These are phyloP conservation scores for Corbicula japonica DNA, from an alignment of 2,888 invertebrate species.

Conservation along the genomic window DNA sequence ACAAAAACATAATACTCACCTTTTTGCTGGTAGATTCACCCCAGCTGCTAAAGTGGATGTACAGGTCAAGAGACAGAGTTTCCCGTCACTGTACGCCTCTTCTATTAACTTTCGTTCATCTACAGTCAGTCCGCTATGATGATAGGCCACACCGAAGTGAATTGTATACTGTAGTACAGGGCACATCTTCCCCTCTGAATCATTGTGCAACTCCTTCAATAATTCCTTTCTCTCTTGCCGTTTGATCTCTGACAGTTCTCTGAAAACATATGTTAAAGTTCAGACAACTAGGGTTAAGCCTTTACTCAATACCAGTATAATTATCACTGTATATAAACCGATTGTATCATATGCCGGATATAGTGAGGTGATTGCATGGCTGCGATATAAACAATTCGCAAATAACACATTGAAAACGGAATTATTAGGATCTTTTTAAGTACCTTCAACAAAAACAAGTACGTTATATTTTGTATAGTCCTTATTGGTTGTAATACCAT, in stretches of 20 bases:
- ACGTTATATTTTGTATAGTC: too few relatives aligned
- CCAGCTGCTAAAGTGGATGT: constrained; percentile 99
- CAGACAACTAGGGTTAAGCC: too few relatives aligned
- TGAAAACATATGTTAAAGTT: constrained; percentile 72
- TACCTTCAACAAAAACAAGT: too few relatives aligned
- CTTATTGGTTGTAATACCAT: too few relatives aligned
- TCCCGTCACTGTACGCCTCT: constrained; percentile 92
- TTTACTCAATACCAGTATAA: too few relatives aligned
- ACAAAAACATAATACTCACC: constrained; percentile 85
- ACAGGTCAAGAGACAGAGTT: constrained; percentile 95
- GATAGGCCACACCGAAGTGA: constrained; percentile 95
- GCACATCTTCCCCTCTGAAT: constrained; percentile 90
- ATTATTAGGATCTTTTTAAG: too few relatives aligned
- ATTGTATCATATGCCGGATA: too few relatives aligned
- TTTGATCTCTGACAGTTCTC: constrained; percentile 89
- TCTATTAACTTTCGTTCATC: constrained; percentile 95
- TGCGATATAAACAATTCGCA: too few relatives aligned
- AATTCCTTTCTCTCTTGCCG: constrained; percentile 88
- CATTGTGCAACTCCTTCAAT: constrained; percentile 89
- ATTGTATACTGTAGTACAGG: constrained; percentile 90
- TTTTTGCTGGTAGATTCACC: constrained; percentile 97
- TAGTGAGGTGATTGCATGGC: too few relatives aligned
- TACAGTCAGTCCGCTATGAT: constrained; percentile 94
- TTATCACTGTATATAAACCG: too few relatives aligned
- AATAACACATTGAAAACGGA: too few relatives aligned